phyloP scores from a whole-genome alignment of 1,140 invertebrate species.

The Bradysia coprophila region DNA sequence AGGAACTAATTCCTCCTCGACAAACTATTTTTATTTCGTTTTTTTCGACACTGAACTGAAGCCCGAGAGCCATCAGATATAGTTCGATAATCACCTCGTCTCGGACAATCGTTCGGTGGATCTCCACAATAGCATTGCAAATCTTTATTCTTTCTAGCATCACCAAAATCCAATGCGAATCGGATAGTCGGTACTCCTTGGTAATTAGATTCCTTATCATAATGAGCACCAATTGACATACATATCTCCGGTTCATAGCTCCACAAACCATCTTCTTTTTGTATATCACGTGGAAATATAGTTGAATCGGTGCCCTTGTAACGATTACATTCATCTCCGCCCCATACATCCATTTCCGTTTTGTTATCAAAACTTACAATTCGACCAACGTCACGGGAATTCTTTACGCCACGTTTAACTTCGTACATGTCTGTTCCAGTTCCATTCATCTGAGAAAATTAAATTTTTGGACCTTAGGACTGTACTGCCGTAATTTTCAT shows the following conservation, averaged over 20 bases:
- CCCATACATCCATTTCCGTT: slow-evolving; percentile 32
- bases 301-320: slow-evolving; percentile 57
- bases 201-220: slow-evolving; percentile 32
- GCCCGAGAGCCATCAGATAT: no score
- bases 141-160: slow-evolving; percentile 32
- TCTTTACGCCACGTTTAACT: slow-evolving; percentile 45
- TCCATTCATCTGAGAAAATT: slow-evolving; percentile 14
- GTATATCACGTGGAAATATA: slow-evolving; percentile 50
- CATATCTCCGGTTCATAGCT: slow-evolving; percentile 46
- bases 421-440: slow-evolving; percentile 27
- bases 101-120: slow-evolving; percentile 29
- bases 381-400: slow-evolving; percentile 44
- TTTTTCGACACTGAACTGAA: no score
- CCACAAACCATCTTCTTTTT: slow-evolving; percentile 30
- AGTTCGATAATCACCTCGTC: no score
- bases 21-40: no score
- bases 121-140: slow-evolving; percentile 50
- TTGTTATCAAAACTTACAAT: slow-evolving; percentile 40
- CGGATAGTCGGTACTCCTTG: slow-evolving; percentile 45
- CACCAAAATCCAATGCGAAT: slow-evolving; percentile 50
- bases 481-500: no score
- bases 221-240: slow-evolving; percentile 41
- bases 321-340: slow-evolving; percentile 39
- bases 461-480: no score
- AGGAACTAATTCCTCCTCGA: no score